Percentiles rank a stretch among this genome's conserved stretches.
These are phyloP conservation scores for Drosophila heteroneura DNA, from an alignment of 2,888 invertebrate genomes.

Conservation along the genomic window DNA sequence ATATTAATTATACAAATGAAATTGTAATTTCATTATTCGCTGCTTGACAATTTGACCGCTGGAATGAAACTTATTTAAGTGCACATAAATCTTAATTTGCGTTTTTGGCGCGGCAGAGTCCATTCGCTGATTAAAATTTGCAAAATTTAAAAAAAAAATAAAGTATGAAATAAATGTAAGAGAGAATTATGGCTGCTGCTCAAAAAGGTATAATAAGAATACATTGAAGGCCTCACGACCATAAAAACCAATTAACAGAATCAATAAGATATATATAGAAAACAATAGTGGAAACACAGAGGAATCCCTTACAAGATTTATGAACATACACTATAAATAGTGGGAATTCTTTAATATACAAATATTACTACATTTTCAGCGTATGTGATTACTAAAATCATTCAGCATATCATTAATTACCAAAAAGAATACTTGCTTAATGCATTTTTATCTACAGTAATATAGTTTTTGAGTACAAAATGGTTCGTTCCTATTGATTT, in stretches of 20 bases:
- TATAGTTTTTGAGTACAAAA: no score
- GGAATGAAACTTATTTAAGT: conserved; percentile 65
- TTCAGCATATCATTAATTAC: background rate
- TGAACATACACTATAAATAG: background rate
- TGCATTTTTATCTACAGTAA: background rate
- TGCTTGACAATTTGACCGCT: conserved; percentile 54
- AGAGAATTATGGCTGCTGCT: background rate
- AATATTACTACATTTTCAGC: background rate
- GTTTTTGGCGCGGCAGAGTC: conserved; percentile 34
- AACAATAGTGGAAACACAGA: background rate
- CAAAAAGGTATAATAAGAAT: background rate
- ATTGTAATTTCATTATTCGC: conserved; percentile 64
- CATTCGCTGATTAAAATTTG: conserved; percentile 34
- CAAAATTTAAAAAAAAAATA: background rate
- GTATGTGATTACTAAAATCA: background rate
- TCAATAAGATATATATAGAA: background rate
- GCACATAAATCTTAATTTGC: conserved; percentile 62
- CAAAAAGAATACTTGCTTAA: background rate
- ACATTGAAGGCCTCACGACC: background rate
- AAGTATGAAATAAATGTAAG: background rate
- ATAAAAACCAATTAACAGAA: conserved; percentile 1
- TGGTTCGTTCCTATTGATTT: background rate
- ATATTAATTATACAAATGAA: conserved; percentile 51
- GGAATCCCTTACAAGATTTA: background rate
- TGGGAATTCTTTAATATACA: background rate